Evolutionary conservation across 2,888 invertebrate genomes (phyloP).

Genomic region (Phania funesta): DNA sequence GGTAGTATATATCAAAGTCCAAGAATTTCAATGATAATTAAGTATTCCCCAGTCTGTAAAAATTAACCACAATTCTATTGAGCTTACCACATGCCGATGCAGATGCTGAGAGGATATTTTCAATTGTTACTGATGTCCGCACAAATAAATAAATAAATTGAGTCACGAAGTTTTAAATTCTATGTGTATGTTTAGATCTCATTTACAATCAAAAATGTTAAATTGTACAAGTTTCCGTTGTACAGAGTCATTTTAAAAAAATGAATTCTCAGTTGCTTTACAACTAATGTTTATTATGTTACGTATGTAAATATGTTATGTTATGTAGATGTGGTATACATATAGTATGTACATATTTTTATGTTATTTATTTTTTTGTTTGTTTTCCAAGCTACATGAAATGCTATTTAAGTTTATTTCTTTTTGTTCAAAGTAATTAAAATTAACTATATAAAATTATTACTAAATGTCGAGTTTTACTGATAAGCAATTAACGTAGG

Average conservation of each 20-base stretch:
- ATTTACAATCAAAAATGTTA: conserved; percentile 5
- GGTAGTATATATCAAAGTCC: background rate
- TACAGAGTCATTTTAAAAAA: no score
- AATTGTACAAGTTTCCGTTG: conserved; percentile 8
- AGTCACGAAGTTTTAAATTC: conserved; percentile 3
- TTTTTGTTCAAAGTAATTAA: background rate
- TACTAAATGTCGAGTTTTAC: background rate
- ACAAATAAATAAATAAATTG: background rate
- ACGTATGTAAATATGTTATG: background rate
- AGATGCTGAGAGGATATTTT: background rate
- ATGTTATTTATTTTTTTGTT: no score
- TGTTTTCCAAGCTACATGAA: background rate
- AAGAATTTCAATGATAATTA: conserved; percentile 1
- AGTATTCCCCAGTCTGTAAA: background rate
- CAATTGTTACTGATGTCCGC: background rate
- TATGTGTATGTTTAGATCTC: background rate
- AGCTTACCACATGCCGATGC: conserved; percentile 1
- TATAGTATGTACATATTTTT: background rate
- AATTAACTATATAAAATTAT: background rate
- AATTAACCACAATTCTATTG: background rate
- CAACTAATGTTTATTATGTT: no score
- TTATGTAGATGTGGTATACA: background rate
- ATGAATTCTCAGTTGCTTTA: no score
- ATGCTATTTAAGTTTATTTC: background rate
- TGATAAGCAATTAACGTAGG: background rate